phyloP scores from a whole-genome alignment of 2,797 vertebrate genomes.

The Parauchenoglanis ngamensis region DNA sequence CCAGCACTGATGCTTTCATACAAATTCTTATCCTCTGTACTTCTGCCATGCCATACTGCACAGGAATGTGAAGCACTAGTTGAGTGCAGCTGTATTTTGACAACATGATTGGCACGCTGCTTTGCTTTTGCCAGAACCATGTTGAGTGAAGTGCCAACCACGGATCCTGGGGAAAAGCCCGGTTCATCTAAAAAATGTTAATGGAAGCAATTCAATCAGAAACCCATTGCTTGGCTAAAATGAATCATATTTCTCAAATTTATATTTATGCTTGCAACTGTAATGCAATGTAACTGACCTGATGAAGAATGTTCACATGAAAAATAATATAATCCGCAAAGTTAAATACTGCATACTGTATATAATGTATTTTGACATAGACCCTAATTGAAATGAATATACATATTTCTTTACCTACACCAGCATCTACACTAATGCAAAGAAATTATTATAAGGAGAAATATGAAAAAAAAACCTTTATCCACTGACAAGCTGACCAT shows the following conservation, averaged over 20 bases:
- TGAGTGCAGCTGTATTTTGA: conserved; percentile 81
- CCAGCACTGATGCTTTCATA: conserved; percentile 28
- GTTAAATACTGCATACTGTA: background rate
- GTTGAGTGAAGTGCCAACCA: conserved; percentile 70
- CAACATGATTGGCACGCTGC: conserved; percentile 80
- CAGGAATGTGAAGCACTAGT: conserved; percentile 76
- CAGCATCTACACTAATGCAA: background rate
- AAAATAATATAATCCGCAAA: background rate
- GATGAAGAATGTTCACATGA: background rate
- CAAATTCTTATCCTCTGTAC: conserved; percentile 61
- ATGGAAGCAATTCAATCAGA: conserved; percentile 9
- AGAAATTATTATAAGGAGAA: background rate
- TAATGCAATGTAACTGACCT: background rate
- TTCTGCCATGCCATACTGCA: conserved; percentile 83
- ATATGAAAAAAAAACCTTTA: background rate
- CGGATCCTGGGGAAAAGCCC: conserved; percentile 30
- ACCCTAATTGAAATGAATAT: background rate
- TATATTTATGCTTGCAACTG: background rate
- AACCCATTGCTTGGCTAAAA: background rate
- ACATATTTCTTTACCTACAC: background rate
- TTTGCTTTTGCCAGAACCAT: conserved; percentile 60
- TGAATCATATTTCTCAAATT: background rate
- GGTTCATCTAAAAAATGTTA: conserved; percentile 36
- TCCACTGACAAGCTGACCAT: background rate
- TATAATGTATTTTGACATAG: background rate